Evolutionary conservation across 2,797 vertebrate genomes (phyloP).

Genomic region (Intellagama lesueurii): DNA sequence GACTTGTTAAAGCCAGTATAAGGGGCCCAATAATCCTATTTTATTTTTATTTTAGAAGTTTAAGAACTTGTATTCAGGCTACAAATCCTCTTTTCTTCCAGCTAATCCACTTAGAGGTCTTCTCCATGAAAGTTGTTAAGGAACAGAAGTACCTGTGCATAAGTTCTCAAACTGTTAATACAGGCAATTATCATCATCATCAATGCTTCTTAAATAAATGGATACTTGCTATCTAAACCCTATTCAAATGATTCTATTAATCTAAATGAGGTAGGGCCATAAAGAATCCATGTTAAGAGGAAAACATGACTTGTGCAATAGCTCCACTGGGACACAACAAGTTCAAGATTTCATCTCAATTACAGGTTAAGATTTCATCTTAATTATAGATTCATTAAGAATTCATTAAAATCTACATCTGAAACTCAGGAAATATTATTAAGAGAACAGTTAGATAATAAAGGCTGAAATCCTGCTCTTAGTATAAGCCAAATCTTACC

Average conservation of each 20-base stretch:
- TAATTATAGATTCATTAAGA: not conserved
- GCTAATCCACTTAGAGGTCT: slow-evolving; percentile 38
- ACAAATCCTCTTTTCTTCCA: slow-evolving; percentile 30
- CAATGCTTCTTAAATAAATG: slow-evolving; percentile 48
- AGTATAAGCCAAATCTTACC: too few relatives aligned
- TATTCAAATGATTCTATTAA: slow-evolving; percentile 57
- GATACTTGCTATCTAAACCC: slow-evolving; percentile 42
- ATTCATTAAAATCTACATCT: slow-evolving; percentile 6
- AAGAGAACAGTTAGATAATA: not conserved
- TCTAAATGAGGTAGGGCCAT: slow-evolving; percentile 35
- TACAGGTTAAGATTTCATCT: not conserved
- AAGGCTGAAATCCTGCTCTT: too few relatives aligned
- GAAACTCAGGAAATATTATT: not conserved
- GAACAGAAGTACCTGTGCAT: slow-evolving; percentile 35
- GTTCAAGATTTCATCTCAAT: too few relatives aligned
- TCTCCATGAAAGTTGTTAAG: not conserved
- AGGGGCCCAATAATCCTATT: slow-evolving; percentile 18
- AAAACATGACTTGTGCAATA: too few relatives aligned
- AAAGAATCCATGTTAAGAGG: not conserved
- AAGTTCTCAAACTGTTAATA: slow-evolving; percentile 15
- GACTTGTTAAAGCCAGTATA: not conserved
- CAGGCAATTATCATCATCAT: slow-evolving; percentile 37
- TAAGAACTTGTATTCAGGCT: slow-evolving; percentile 35
- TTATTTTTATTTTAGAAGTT: slow-evolving; percentile 48
- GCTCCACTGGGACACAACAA: too few relatives aligned